phyloP scores from a whole-genome alignment of 1,140 invertebrate species.

The Drosophila pruinosa region DNA sequence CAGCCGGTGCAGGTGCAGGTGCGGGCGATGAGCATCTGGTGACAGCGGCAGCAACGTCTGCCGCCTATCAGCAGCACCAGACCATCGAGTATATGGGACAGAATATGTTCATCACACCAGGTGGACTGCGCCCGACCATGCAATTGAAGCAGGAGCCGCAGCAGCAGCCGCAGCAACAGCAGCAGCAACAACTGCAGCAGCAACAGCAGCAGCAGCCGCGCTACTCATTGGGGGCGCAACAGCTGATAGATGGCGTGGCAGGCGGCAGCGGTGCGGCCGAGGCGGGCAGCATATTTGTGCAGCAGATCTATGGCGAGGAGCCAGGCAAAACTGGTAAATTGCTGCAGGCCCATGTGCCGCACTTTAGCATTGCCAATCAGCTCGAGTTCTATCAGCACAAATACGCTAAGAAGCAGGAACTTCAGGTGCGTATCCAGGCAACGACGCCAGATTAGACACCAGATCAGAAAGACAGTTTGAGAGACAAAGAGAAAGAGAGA shows the following conservation, averaged over 20 bases:
- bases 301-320: conserved; percentile 76
- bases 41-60: conserved; percentile 41
- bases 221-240: conserved; percentile 43
- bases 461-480: not conserved
- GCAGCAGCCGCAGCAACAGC: conserved; percentile 48
- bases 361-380: conserved; percentile 74
- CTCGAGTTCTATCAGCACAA: conserved; percentile 79
- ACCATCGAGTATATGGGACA: conserved; percentile 77
- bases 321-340: conserved; percentile 56
- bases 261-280: conserved; percentile 55
- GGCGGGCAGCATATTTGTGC: conserved; percentile 71
- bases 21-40: conserved; percentile 44
- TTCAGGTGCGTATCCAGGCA: conserved; percentile 77
- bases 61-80: conserved; percentile 69
- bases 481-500: not conserved
- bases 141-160: conserved; percentile 75
- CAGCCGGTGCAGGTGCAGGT: conserved; percentile 24
- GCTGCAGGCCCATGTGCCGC: conserved; percentile 76
- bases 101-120: conserved; percentile 77
- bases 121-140: conserved; percentile 56
- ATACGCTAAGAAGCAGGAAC: conserved; percentile 81
- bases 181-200: conserved; percentile 41
- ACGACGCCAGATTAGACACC: not conserved
- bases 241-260: conserved; percentile 59
- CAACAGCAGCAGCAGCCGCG: conserved; percentile 55